Percentiles rank a stretch among this genome's conserved stretches.
Conservation (phyloP, 2,888 invertebrate species). For the Julus scanicus region DNA sequence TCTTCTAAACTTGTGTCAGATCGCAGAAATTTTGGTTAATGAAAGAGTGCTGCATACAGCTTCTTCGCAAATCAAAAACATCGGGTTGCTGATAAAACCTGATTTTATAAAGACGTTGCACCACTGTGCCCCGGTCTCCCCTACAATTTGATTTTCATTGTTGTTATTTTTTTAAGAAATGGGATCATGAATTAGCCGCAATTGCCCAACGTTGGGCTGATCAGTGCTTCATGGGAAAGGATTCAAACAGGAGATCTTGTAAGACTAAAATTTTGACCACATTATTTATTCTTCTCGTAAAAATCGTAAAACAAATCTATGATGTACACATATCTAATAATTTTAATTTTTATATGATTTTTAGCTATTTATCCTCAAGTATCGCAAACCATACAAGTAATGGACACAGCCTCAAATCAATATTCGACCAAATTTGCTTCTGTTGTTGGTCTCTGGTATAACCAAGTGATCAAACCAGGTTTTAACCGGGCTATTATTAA, state of each 20-base stretch:
- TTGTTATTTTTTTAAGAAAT: constrained; percentile 58
- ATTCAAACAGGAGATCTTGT: constrained; percentile 48
- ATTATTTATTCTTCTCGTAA: not conserved
- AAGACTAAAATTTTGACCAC: not conserved
- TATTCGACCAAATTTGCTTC: not conserved
- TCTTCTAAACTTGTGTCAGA: too few relatives aligned
- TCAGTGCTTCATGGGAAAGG: constrained; percentile 64
- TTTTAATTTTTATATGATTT: too few relatives aligned
- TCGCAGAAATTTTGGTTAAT: too few relatives aligned
- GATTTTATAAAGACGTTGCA: too few relatives aligned
- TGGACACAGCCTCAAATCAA: not conserved
- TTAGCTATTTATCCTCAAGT: not conserved
- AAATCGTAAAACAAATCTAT: not conserved
- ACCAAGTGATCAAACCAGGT: constrained; percentile 54
- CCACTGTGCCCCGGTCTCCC: too few relatives aligned
- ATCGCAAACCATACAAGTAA: constrained; percentile 8
- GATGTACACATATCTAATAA: too few relatives aligned
- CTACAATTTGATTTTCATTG: too few relatives aligned
- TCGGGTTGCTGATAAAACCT: too few relatives aligned
- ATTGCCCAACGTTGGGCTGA: constrained; percentile 65
- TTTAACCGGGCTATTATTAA: constrained; percentile 47
- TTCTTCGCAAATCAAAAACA: too few relatives aligned
- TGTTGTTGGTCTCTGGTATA: constrained; percentile 55
- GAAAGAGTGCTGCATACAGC: too few relatives aligned
- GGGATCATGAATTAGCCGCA: constrained; percentile 64